Base-by-base conservation (phyloP, 92 coral and sea anemone species). In the Zoanthus solanderi region DNA sequence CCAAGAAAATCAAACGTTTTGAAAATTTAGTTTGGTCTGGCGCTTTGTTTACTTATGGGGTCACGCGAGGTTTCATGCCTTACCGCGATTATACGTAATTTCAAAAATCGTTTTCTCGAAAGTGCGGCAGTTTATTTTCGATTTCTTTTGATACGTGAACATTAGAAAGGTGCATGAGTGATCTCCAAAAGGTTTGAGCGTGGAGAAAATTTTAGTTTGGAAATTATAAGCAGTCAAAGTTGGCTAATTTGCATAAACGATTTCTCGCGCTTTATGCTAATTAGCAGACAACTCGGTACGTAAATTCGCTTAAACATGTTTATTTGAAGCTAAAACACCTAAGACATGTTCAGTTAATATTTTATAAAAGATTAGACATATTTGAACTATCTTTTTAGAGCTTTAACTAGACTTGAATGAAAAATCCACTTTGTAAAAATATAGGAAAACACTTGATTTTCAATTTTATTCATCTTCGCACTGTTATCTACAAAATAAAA, bases 61-160 rank as follows among this genome's bases (percentile, higher is more conserved):
- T 71, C 75, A 71, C 75, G 75, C 75, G 75, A 71, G 10, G 75
- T 71, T 71, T 16, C 13, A 71, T 71, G 10, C 0, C 0, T 53
- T 13, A 53, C 10, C 58, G 14, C 58, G 14, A 53, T 8, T 8
- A 53, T 53, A 53, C 2, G 58, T 53, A 53, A 8, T 71, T 71
- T 71, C 75, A 71, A 71, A 71, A 71, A 71, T 71, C 75, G 75
- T 71, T 71, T 71, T 71, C 75, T 71, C 75, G 75, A 71, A 16
- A 9, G 75, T 71, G 75, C 75, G 75, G 75, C 75, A 71, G 13
- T 71, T 71, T 71, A 71, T 5, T 71, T 71, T 71, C 75, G 75
- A 71, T 71, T 71, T 29, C 5, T 29, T 37, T 29, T 37, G 13
- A 71, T 71, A 53, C 14, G 10, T 53, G 58, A 13, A 53, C 58